phyloP scores from a whole-genome alignment of 1,140 invertebrate genomes.

The Latrodectus geometricus region DNA sequence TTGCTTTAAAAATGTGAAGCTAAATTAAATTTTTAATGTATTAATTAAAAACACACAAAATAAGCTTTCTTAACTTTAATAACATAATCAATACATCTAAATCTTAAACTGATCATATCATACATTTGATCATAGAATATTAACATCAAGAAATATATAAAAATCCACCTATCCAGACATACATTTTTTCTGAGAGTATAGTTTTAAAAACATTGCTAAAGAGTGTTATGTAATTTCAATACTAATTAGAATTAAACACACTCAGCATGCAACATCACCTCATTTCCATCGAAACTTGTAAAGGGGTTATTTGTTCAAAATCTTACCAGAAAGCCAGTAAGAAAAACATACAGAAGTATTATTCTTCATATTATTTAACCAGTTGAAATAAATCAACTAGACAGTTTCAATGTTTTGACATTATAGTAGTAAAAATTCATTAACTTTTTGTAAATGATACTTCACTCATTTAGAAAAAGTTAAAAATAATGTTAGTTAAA shows the following conservation, averaged over 20 bases:
- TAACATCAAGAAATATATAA: constrained; percentile 30
- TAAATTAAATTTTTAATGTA: too few relatives aligned
- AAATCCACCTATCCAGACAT: constrained; percentile 54
- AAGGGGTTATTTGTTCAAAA: background rate
- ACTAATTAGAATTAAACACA: background rate
- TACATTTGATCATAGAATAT: constrained; percentile 37
- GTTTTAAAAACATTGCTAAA: constrained; percentile 27
- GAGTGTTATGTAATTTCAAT: background rate
- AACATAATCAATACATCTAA: constrained; percentile 16
- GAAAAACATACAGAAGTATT: too few relatives aligned
- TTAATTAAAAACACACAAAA: background rate
- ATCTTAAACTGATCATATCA: background rate
- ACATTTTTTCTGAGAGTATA: constrained; percentile 31
- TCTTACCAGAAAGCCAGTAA: background rate
- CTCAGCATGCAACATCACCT: background rate
- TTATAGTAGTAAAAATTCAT: too few relatives aligned
- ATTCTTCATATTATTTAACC: too few relatives aligned
- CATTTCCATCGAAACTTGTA: background rate
- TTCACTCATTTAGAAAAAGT: too few relatives aligned
- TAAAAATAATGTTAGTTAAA: too few relatives aligned
- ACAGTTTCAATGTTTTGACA: too few relatives aligned
- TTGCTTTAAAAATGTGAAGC: too few relatives aligned
- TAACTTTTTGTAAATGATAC: too few relatives aligned
- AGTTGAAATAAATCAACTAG: too few relatives aligned
- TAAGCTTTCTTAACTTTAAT: background rate